Evolutionary conservation across 2,797 vertebrate genomes (phyloP).

Genomic region (Dallia pectoralis): DNA sequence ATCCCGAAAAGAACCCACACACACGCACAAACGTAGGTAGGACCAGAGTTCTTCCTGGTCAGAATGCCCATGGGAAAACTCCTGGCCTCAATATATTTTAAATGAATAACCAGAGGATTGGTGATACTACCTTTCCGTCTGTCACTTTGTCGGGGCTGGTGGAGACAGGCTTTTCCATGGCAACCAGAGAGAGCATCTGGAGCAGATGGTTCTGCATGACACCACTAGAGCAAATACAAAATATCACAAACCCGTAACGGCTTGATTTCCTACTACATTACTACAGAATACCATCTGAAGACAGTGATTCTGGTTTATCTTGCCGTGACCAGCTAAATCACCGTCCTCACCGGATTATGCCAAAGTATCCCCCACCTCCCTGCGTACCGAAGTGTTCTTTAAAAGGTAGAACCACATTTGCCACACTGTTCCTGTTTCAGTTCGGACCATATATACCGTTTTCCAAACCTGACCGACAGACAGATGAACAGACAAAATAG

Average conservation of each 20-base stretch:
- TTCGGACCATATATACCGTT: constrained; percentile 91
- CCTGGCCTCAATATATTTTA: not conserved
- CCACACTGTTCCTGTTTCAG: constrained; percentile 90
- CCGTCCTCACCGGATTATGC: constrained; percentile 86
- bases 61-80: no score
- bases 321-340: not conserved
- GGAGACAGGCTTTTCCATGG: constrained; percentile 93
- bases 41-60: not conserved
- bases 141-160: constrained; percentile 35
- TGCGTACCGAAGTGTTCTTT: constrained; percentile 93
- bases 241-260: constrained; percentile 1
- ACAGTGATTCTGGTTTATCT: no score
- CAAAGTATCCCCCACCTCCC: constrained; percentile 91
- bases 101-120: not conserved
- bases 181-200: constrained; percentile 91
- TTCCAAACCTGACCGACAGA: constrained; percentile 81
- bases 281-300: not conserved
- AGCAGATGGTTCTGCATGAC: constrained; percentile 98
- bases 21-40: not conserved
- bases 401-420: constrained; percentile 88
- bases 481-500: not conserved
- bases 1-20: not conserved
- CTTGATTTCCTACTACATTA: not conserved
- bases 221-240: constrained; percentile 71
- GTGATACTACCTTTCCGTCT: constrained; percentile 84